Conservation (phyloP, 2,888 invertebrate genomes). For the Nephrocerus scutellatus region DNA sequence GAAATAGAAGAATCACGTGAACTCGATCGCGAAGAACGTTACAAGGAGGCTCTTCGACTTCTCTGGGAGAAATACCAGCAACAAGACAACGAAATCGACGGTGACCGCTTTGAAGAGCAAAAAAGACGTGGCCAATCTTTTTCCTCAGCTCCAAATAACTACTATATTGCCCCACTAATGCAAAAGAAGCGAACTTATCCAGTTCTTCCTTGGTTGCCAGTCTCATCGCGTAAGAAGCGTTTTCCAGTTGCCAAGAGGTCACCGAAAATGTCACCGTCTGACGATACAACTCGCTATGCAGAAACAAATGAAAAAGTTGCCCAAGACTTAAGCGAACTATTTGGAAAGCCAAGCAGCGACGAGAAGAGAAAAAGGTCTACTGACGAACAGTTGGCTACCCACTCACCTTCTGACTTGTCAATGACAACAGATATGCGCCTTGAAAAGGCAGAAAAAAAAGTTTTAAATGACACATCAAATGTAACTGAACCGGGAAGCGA, state of each 20-base stretch:
- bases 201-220: conserved; percentile 46
- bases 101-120: conserved; percentile 38
- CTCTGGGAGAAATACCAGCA: conserved; percentile 46
- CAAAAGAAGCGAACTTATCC: conserved; percentile 45
- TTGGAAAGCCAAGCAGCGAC: conserved; percentile 50
- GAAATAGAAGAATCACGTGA: conserved; percentile 45
- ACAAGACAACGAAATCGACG: conserved; percentile 40
- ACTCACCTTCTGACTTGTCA: conserved; percentile 20
- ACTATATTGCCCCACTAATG: conserved; percentile 32
- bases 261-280: conserved; percentile 41
- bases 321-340: conserved; percentile 62
- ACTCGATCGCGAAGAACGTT: conserved; percentile 40
- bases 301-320: conserved; percentile 65
- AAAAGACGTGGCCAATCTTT: too few species aligned
- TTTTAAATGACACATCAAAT: conserved; percentile 15
- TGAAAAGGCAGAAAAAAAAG: conserved; percentile 25
- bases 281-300: conserved; percentile 35
- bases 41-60: conserved; percentile 39
- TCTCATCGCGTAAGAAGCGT: conserved; percentile 49
- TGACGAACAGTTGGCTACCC: conserved; percentile 27
- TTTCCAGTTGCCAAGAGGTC: conserved; percentile 64
- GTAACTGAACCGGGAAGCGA: conserved; percentile 40
- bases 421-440: conserved; percentile 31
- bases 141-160: conserved; percentile 9
- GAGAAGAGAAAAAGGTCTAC: conserved; percentile 52